These are phyloP conservation scores for Scaptomyza graminum DNA, from an alignment of 1,140 invertebrate species.

Conservation along the genomic window DNA sequence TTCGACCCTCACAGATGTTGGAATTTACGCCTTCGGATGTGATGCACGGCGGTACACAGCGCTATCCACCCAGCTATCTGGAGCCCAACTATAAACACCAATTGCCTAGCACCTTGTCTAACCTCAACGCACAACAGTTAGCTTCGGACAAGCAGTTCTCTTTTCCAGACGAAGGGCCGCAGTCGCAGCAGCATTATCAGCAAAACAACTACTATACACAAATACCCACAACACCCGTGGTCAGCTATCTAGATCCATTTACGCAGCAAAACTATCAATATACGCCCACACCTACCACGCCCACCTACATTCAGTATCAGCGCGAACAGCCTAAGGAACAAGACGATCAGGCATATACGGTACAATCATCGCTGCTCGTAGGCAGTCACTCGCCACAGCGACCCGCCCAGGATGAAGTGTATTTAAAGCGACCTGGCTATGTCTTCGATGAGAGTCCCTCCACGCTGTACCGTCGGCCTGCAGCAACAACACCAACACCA, in stretches of 20 bases:
- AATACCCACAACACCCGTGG: conserved; percentile 71
- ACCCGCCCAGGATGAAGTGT: conserved; percentile 51
- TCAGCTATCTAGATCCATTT: conserved; percentile 74
- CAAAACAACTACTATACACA: conserved; percentile 40
- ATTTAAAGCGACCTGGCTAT: conserved; percentile 74
- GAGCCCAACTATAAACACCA: conserved; percentile 65
- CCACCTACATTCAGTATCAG: conserved; percentile 56
- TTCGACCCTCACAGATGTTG: conserved; percentile 72
- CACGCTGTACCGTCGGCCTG: conserved; percentile 46
- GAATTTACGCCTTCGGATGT: conserved; percentile 76
- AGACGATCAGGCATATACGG: conserved; percentile 71
- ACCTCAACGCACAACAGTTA: conserved; percentile 27
- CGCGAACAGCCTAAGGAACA: conserved; percentile 40
- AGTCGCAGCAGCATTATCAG: not conserved
- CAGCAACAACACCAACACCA: conserved; percentile 22
- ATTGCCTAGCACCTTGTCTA: conserved; percentile 51
- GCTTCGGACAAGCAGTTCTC: conserved; percentile 67
- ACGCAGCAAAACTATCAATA: conserved; percentile 76
- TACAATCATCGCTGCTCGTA: conserved; percentile 77
- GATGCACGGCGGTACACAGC: conserved; percentile 43
- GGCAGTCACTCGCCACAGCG: conserved; percentile 53
- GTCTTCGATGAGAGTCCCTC: conserved; percentile 74
- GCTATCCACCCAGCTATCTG: conserved; percentile 74
- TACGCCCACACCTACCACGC: conserved; percentile 46
- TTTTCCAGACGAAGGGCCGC: conserved; percentile 46